These are phyloP conservation scores for Kryphioiulus occultus DNA, from an alignment of 2,888 invertebrate genomes.

Conservation along the genomic window DNA sequence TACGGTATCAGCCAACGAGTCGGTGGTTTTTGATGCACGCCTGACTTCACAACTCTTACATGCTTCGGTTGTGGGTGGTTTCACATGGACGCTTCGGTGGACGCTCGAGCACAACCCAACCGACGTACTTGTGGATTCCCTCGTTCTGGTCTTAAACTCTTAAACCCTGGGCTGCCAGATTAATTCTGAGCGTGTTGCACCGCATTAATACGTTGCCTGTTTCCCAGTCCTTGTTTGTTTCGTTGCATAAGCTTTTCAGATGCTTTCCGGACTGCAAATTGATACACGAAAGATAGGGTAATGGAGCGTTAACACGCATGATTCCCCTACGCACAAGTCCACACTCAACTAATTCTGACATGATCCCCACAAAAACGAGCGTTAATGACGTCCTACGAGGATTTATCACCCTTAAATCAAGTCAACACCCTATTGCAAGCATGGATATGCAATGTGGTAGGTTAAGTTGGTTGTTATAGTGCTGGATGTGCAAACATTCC, in stretches of 20 bases:
- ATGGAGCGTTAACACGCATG: neutral
- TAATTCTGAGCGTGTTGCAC: neutral
- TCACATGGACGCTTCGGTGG: slow-evolving; percentile 24
- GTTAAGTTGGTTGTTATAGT: too few relatives aligned
- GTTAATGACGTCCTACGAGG: neutral
- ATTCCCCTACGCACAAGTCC: neutral
- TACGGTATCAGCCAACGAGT: neutral
- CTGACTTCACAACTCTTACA: slow-evolving; percentile 26
- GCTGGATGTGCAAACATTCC: too few relatives aligned
- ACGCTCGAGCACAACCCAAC: neutral
- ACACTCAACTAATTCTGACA: neutral
- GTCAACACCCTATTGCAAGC: too few relatives aligned
- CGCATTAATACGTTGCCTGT: neutral
- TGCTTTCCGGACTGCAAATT: neutral
- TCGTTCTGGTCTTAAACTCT: neutral
- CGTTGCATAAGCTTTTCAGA: neutral
- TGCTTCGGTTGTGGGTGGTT: slow-evolving; percentile 25
- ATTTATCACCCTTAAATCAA: neutral
- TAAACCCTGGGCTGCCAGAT: neutral
- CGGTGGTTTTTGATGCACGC: neutral
- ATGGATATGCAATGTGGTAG: too few relatives aligned
- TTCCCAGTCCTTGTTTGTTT: neutral
- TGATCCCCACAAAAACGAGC: neutral
- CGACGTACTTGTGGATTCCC: neutral
- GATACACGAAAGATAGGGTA: slow-evolving; percentile 31